Evolutionary conservation across 2,888 invertebrate genomes (phyloP).

Genomic region (Leucoma salicis): DNA sequence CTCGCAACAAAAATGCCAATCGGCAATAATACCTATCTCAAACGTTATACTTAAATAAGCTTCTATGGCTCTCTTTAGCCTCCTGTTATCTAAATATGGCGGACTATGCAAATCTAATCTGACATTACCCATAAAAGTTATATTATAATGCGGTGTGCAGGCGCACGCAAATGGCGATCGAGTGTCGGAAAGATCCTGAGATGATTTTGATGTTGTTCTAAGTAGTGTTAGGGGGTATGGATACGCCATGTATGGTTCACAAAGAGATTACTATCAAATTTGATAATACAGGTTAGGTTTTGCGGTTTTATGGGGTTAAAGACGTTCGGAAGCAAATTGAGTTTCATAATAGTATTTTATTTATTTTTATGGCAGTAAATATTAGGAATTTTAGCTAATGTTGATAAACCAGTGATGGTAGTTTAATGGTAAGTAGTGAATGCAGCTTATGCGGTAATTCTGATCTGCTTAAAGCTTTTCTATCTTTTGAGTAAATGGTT

Average conservation of each 20-base stretch:
- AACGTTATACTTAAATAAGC: conserved; percentile 26
- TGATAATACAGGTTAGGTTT: background rate
- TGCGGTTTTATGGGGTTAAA: background rate
- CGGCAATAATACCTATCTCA: conserved; percentile 5
- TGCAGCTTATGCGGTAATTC: too few relatives aligned
- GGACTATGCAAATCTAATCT: conserved; percentile 51
- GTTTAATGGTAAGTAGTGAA: too few relatives aligned
- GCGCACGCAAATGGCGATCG: conserved; percentile 49
- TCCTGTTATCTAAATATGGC: conserved; percentile 47
- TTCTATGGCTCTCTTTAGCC: too few relatives aligned
- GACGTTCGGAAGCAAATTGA: background rate
- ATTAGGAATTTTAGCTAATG: too few relatives aligned
- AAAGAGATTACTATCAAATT: conserved; percentile 11
- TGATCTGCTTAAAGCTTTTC: too few relatives aligned
- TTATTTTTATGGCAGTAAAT: too few relatives aligned
- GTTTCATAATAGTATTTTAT: too few relatives aligned
- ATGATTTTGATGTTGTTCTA: conserved; percentile 64
- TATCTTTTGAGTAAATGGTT: too few relatives aligned
- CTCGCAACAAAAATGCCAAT: conserved; percentile 1
- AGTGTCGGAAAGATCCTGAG: conserved; percentile 44
- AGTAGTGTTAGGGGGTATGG: conserved; percentile 46
- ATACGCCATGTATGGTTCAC: conserved; percentile 17
- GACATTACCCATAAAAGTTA: conserved; percentile 48
- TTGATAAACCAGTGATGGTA: too few relatives aligned
- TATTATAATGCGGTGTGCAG: conserved; percentile 31